These are phyloP conservation scores for Beris chalybata DNA, from an alignment of 2,888 invertebrate species.

Conservation along the genomic window DNA sequence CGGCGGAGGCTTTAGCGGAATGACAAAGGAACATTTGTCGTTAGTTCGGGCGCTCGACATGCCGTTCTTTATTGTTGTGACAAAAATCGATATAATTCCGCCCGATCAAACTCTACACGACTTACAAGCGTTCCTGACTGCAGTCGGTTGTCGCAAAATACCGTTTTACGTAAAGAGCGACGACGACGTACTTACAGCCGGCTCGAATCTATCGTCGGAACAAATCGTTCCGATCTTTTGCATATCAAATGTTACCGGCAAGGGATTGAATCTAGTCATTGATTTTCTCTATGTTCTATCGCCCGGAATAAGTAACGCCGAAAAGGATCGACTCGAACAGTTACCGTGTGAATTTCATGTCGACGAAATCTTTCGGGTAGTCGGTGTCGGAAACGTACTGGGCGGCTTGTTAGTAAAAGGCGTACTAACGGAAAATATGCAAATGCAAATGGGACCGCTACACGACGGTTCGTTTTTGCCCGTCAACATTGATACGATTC, in stretches of 20 bases:
- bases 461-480: conserved; percentile 77
- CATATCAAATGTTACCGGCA: conserved; percentile 88
- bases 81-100: conserved; percentile 86
- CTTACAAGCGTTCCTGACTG: conserved; percentile 65
- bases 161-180: conserved; percentile 67
- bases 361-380: conserved; percentile 89
- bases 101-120: conserved; percentile 60
- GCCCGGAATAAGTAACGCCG: conserved; percentile 65
- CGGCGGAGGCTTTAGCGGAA: conserved; percentile 76
- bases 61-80: conserved; percentile 92
- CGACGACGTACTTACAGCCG: conserved; percentile 74
- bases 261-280: conserved; percentile 78
- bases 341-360: conserved; percentile 86
- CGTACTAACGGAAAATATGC: conserved; percentile 80
- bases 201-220: conserved; percentile 65
- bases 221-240: conserved; percentile 79
- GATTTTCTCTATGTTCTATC: conserved; percentile 84
- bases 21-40: conserved; percentile 89
- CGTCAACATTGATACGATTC: conserved; percentile 78
- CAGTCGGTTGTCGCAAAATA: conserved; percentile 66
- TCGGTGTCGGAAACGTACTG: conserved; percentile 79
- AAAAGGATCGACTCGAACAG: conserved; percentile 71
- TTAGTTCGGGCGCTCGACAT: conserved; percentile 78
- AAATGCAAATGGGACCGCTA: conserved; percentile 74
- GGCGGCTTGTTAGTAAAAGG: conserved; percentile 86